phyloP scores from a whole-genome alignment of 2,113 vertebrate species.

The Phasianus colchicus region DNA sequence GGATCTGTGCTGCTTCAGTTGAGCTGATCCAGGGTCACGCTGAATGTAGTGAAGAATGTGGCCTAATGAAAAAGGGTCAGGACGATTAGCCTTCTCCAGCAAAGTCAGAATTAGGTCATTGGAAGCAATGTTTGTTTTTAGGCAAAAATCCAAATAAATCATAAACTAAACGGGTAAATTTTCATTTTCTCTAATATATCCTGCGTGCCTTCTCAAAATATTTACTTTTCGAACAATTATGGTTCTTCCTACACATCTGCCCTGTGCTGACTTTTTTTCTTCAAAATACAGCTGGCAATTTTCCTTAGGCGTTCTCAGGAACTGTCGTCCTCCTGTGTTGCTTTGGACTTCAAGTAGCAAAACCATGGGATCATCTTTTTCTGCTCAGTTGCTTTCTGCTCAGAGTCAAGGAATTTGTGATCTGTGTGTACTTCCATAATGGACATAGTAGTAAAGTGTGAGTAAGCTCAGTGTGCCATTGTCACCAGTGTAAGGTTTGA shows the following conservation, averaged over 20 bases:
- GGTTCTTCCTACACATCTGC: neutral
- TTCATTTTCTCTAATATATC: neutral
- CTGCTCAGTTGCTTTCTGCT: neutral
- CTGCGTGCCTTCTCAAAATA: neutral
- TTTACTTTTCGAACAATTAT: neutral
- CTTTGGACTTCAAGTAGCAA: neutral
- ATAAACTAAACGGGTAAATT: neutral
- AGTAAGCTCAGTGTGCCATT: neutral
- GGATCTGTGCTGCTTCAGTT: neutral
- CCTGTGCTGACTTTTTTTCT: neutral
- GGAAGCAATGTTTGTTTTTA: neutral
- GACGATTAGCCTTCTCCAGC: neutral
- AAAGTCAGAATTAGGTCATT: neutral
- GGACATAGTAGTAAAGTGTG: too few species aligned
- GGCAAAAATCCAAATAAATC: neutral
- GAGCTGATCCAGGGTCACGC: neutral
- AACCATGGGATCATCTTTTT: neutral
- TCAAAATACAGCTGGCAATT: neutral
- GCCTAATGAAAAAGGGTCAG: neutral
- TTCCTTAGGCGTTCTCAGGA: neutral
- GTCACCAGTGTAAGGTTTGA: neutral
- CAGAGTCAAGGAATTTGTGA: neutral
- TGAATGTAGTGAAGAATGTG: neutral
- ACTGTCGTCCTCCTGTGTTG: rapidly evolving
- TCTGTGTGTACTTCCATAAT: neutral